Percentiles rank a stretch among this genome's conserved stretches.
Conservation (phyloP, 2,113 vertebrate genomes). For the Aix galericulata region DNA sequence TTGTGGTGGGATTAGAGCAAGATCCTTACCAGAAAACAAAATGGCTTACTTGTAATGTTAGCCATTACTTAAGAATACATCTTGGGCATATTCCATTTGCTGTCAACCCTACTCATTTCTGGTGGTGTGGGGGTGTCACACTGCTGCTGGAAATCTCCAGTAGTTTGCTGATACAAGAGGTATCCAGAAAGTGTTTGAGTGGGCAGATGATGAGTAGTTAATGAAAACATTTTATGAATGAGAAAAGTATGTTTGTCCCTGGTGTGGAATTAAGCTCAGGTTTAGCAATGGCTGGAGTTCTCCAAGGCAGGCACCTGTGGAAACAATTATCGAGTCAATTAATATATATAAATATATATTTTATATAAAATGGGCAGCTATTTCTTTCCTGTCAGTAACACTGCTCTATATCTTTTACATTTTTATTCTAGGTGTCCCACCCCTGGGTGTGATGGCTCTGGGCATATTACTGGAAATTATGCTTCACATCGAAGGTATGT, state of each 20-base stretch:
- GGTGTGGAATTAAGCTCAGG: neutral
- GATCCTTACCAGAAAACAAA: neutral
- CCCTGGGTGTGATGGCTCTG: constrained; percentile 97
- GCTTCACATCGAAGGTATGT: constrained; percentile 97
- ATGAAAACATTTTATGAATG: neutral
- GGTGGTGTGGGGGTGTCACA: neutral
- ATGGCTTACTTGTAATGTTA: neutral
- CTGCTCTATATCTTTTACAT: constrained; percentile 42
- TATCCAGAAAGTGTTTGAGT: neutral
- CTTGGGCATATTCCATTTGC: neutral
- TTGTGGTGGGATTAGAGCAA: neutral
- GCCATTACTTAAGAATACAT: neutral
- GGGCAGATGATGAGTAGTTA: neutral
- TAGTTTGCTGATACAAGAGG: neutral
- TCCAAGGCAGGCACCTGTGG: neutral
- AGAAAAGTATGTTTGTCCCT: neutral
- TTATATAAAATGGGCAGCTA: neutral
- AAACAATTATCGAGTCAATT: neutral
- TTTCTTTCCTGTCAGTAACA: constrained; percentile 1
- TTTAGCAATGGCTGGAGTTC: constrained; percentile 3
- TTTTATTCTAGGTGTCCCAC: constrained; percentile 92
- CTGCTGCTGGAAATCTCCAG: neutral
- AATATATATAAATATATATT: neutral
- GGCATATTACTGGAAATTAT: constrained; percentile 99
- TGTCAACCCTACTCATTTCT: neutral